A percentile compares a stretch with the other conserved stretches of the same genome.
phyloP scores from a whole-genome alignment of 2,888 invertebrate species.

The Unio delphinus region DNA sequence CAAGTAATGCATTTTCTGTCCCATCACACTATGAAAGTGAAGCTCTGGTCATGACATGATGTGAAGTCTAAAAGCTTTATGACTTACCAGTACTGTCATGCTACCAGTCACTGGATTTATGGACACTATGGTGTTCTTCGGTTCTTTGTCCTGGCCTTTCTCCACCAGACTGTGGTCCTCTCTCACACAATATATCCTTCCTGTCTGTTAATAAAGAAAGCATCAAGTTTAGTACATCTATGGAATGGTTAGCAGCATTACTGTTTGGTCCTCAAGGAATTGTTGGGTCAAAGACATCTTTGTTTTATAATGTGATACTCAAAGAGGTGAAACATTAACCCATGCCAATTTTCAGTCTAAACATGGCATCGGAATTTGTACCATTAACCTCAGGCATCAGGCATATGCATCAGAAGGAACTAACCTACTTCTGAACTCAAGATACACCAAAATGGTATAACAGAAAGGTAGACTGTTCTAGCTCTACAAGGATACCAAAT shows the following conservation, averaged over 20 bases:
- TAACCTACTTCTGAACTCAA: too few species aligned
- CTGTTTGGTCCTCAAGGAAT: background rate
- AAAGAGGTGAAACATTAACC: too few species aligned
- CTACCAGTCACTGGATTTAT: constrained; percentile 53
- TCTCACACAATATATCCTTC: constrained; percentile 55
- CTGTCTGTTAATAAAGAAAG: constrained; percentile 34
- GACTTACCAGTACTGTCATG: constrained; percentile 55
- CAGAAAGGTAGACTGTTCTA: too few species aligned
- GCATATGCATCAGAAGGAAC: too few species aligned
- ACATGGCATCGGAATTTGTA: too few species aligned
- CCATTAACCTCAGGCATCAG: too few species aligned
- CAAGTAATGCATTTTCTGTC: background rate
- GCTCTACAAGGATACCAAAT: too few species aligned
- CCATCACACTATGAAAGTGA: background rate
- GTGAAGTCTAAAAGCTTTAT: background rate
- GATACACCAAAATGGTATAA: too few species aligned
- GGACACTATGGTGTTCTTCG: constrained; percentile 54
- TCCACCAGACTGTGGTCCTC: constrained; percentile 60
- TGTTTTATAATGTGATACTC: too few species aligned
- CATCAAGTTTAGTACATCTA: background rate
- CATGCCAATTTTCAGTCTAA: too few species aligned
- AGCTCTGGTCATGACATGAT: background rate
- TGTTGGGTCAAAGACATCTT: background rate
- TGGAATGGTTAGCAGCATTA: background rate
- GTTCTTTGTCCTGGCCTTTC: constrained; percentile 49